Base-by-base conservation (phyloP, 2,888 invertebrate species). In the Timema podura region DNA sequence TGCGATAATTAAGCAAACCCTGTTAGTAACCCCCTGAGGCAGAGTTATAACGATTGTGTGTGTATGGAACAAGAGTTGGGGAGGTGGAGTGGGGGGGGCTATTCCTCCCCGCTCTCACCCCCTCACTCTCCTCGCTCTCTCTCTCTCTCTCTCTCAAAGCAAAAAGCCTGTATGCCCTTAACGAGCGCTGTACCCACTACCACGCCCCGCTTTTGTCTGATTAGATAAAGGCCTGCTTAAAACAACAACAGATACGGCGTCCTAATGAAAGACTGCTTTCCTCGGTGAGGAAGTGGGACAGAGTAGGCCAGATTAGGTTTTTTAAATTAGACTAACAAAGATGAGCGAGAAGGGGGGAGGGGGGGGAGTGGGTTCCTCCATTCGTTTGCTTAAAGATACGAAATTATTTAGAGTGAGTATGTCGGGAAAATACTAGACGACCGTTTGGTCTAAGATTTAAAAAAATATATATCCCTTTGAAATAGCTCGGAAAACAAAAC, bases 171-270 rank as follows among this genome's bases (percentile, higher is more conserved):
- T 57, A 65, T 57, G 69, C 73, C 73, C 70, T 72, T 73, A 73
- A 73, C 73, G 73, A 73, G 71, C 71, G 45, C 64, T 57, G 71
- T 68, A 64, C 71, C 69, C 71, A 68, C 70, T 61, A 11, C 61
- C 61, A 30, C 61, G 30, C 44, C 49, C 49, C 64, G 73, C 73
- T 71, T 81, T 81, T 81, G 81, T 81, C 81, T 81, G 81, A 81
- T 81, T 81, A 81, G 81, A 82, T 81, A 81, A 81, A 81, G 81
- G 81, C 81, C 79, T 79, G 81, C 81, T 82, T 81, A 81, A 82
- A 82, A 82, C 81, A 81, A 81, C 81, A 81, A 81, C 81, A 81
- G 80, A 81, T 81, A 81, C 79, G 80, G 79, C 79, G 79, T 80
- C 78, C 80, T 81, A 81, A 82, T 81, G 81, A 82, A 81, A 81